These are phyloP conservation scores for Ophiothrix spiculata DNA, from an alignment of 35 echinoderm and acorn worm species.

Conservation along the genomic window DNA sequence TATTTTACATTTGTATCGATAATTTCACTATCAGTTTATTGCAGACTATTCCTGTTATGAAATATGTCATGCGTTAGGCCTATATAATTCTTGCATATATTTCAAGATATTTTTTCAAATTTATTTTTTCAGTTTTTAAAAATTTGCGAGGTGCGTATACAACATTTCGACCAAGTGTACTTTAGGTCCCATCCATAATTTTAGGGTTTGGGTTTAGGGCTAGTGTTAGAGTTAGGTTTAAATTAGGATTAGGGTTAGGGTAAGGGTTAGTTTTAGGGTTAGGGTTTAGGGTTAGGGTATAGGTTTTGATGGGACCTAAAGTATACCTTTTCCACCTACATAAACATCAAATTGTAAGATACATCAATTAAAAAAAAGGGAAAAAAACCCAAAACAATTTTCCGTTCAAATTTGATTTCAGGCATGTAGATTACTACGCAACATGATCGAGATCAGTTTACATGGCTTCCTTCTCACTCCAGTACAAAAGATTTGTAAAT, in stretches of 20 bases:
- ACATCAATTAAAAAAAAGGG: too few relatives aligned
- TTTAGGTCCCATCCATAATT: too few relatives aligned
- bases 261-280: too few relatives aligned
- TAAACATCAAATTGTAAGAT: too few relatives aligned
- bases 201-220: too few relatives aligned
- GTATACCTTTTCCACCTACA: too few relatives aligned
- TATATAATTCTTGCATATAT: background rate
- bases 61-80: background rate
- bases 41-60: background rate
- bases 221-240: too few relatives aligned
- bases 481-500: conserved; percentile 97
- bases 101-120: background rate
- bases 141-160: background rate
- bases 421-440: conserved; percentile 79
- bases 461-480: conserved; percentile 96
- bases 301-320: too few relatives aligned
- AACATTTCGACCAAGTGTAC: too few relatives aligned
- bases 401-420: background rate
- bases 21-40: background rate
- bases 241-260: too few relatives aligned
- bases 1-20: conserved; percentile 1
- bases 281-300: too few relatives aligned
- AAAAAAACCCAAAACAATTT: too few relatives aligned
- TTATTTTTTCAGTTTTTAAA: background rate
- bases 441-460: conserved; percentile 87